Evolutionary conservation across 2,797 vertebrate genomes (phyloP).

Genomic region (Crenuchus spilurus): DNA sequence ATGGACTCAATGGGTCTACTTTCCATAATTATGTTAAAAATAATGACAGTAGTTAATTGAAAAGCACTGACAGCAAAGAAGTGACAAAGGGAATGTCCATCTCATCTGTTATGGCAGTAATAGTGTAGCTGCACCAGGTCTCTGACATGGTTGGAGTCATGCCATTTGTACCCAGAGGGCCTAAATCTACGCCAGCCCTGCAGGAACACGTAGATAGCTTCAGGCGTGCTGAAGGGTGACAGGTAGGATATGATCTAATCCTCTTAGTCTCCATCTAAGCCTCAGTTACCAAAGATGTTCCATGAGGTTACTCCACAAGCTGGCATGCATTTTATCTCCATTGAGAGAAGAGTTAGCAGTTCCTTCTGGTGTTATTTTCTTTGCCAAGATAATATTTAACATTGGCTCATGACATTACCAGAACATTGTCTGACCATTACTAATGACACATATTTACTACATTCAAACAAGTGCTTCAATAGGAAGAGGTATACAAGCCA

Average conservation of each 20-base stretch:
- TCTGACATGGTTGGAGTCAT: constrained; percentile 8
- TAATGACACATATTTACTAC: constrained; percentile 5
- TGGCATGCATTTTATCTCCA: not conserved
- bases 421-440: constrained; percentile 1
- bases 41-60: not conserved
- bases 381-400: not conserved
- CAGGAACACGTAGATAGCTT: constrained; percentile 10
- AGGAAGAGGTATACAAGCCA: not conserved
- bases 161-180: constrained; percentile 20
- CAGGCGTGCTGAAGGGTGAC: not conserved
- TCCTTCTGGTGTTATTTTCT: not conserved
- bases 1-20: not conserved
- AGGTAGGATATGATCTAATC: constrained; percentile 10
- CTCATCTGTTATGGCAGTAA: constrained; percentile 25
- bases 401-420: not conserved
- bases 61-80: not conserved
- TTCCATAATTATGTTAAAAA: not conserved
- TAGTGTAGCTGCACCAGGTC: constrained; percentile 36
- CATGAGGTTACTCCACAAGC: not conserved
- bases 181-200: constrained; percentile 2
- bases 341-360: constrained; percentile 4
- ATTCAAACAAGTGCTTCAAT: not conserved
- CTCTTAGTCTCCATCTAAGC: not conserved
- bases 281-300: not conserved
- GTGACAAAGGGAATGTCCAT: constrained; percentile 6